Percentiles rank a stretch among this genome's conserved stretches.
Conservation (phyloP, 1,140 invertebrate species). For the Orius laevigatus region DNA sequence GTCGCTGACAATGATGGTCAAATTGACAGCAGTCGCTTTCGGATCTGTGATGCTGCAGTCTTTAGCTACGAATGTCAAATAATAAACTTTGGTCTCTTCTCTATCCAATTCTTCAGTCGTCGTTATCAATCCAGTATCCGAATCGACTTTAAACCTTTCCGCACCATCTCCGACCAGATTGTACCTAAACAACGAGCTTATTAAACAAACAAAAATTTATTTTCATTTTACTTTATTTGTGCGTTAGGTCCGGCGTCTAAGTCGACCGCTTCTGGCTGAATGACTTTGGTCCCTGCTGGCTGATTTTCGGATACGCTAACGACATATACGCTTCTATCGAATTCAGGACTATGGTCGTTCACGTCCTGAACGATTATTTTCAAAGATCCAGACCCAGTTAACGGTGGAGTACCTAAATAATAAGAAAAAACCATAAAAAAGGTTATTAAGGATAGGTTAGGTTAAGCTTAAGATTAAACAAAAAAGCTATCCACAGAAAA, state of each 20-base stretch:
- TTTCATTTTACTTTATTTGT: slow-evolving; percentile 44
- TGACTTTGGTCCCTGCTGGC: slow-evolving; percentile 48
- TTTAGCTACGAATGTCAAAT: slow-evolving; percentile 66
- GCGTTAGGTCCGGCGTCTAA: slow-evolving; percentile 69
- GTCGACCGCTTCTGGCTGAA: slow-evolving; percentile 56
- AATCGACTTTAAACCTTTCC: slow-evolving; percentile 55
- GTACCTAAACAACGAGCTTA: slow-evolving; percentile 33
- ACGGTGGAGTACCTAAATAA: slow-evolving; percentile 61
- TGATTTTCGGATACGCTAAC: slow-evolving; percentile 62
- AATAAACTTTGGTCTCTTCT: slow-evolving; percentile 57
- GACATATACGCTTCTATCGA: slow-evolving; percentile 59
- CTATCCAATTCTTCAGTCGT: slow-evolving; percentile 57
- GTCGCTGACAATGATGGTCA: slow-evolving; percentile 63
- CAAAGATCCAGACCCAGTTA: slow-evolving; percentile 76
- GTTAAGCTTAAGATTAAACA: too few relatives aligned
- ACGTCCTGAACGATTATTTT: slow-evolving; percentile 79
- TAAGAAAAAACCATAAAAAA: slow-evolving; percentile 12
- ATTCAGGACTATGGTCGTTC: slow-evolving; percentile 82
- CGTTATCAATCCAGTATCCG: slow-evolving; percentile 54
- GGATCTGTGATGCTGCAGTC: slow-evolving; percentile 73
- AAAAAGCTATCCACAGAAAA: too few relatives aligned
- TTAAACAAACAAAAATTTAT: slow-evolving; percentile 6
- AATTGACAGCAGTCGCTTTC: slow-evolving; percentile 55
- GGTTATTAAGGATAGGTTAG: too few relatives aligned
- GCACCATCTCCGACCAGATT: slow-evolving; percentile 63